These are phyloP conservation scores for Scaptomyza montana DNA, from an alignment of 1,140 invertebrate genomes.

Conservation along the genomic window DNA sequence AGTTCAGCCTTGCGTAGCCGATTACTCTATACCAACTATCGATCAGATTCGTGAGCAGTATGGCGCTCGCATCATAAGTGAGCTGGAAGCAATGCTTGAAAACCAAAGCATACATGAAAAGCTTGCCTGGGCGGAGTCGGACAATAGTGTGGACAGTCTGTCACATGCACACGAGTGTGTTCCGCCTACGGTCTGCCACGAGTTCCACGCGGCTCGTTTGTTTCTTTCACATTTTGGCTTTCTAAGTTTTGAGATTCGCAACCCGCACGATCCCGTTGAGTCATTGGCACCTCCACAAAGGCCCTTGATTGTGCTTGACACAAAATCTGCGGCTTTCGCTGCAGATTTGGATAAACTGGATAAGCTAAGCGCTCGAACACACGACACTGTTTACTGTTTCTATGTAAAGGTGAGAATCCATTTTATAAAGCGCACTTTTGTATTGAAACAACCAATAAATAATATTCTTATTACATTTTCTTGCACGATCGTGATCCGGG, in stretches of 20 bases:
- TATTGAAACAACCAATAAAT: too few relatives aligned
- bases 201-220: constrained; percentile 96
- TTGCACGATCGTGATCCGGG: too few relatives aligned
- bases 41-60: constrained; percentile 87
- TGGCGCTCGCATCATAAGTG: constrained; percentile 84
- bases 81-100: constrained; percentile 85
- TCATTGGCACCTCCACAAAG: constrained; percentile 84
- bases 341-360: constrained; percentile 90
- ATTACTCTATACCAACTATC: constrained; percentile 89
- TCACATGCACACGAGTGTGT: constrained; percentile 88
- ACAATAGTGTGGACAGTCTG: constrained; percentile 78
- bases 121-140: constrained; percentile 81
- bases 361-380: constrained; percentile 91
- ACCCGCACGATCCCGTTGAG: constrained; percentile 83
- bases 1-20: constrained; percentile 90
- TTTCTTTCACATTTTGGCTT: constrained; percentile 98
- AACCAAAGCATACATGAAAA: constrained; percentile 84
- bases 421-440: too few relatives aligned
- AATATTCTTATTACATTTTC: background rate
- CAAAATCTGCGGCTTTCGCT: constrained; percentile 88
- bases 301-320: constrained; percentile 90
- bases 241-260: constrained; percentile 90
- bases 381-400: constrained; percentile 97
- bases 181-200: constrained; percentile 92
- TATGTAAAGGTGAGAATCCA: constrained; percentile 91